Evolutionary conservation across 2,888 invertebrate genomes (phyloP), one percentile per base, ranked within the genome.

Genomic region (Phania funesta): DNA sequence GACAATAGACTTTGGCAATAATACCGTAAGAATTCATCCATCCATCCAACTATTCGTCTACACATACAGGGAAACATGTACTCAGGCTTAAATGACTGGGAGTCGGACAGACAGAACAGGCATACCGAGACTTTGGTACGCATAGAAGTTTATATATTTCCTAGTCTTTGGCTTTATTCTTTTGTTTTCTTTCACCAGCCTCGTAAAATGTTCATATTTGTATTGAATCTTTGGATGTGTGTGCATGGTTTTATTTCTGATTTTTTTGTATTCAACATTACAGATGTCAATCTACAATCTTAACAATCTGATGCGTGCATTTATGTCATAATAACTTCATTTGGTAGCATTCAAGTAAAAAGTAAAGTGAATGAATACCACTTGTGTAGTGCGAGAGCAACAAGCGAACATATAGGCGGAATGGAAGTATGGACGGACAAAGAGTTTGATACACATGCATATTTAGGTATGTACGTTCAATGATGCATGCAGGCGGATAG

Each of bases 251-350:
- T 56, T 29, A 32, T 32, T 22, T 48, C 22, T 6, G 32, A 26
- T 35, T 35, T 46, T 65, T 74, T 65, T 65, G 22, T 68, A 35
- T 74, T 77, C 74, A 58, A 70, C 74, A 74, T 70, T 81, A 80
- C 79, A 80, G 77, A 81, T 84, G 85, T 84, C 83, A 84, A 82
- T 84, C 76, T 68, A 78, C 76, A 81, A 76, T 80, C 81, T 77
- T 75, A 80, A 73, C 80, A 84, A 83, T 84, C 86, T 87, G 87
- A 87, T 88, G 88, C 88, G 88, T 89, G 87, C 88, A 88, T 87
- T 89, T 89, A 88, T 89, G 88, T 88, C 88, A 88, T 88, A 88
- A 88, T 88, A 88, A 88, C 88, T 88, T 88, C 88, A 88, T 88
- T 89, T 88, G 86, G 89, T 87, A 86, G 84, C 80, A 65, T 64